phyloP scores from a whole-genome alignment of 2,888 invertebrate species.

The Coenonympha arcania region DNA sequence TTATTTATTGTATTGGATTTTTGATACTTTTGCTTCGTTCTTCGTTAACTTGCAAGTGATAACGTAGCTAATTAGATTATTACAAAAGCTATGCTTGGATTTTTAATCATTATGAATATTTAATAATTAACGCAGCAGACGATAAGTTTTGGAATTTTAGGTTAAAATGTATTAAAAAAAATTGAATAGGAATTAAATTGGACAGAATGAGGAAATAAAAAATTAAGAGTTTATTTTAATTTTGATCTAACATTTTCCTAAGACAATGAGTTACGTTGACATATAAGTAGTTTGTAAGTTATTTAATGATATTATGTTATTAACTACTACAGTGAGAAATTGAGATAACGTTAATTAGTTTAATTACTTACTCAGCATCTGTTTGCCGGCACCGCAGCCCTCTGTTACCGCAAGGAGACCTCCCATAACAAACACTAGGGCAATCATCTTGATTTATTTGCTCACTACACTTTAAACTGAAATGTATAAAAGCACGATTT shows the following conservation, averaged over 20 bases:
- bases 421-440: slow-evolving; percentile 73
- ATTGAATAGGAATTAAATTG: no score
- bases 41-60: slow-evolving; percentile 7
- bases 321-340: no score
- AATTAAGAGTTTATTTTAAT: no score
- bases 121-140: no score
- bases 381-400: slow-evolving; percentile 66
- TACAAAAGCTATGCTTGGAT: not conserved
- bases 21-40: slow-evolving; percentile 26
- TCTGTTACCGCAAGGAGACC: slow-evolving; percentile 60
- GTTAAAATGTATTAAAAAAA: no score
- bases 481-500: slow-evolving; percentile 48
- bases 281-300: no score
- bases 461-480: slow-evolving; percentile 64
- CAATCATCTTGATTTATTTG: slow-evolving; percentile 55
- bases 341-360: slow-evolving; percentile 38
- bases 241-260: no score
- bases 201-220: no score
- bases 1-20: slow-evolving; percentile 47
- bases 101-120: no score
- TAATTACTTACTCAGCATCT: slow-evolving; percentile 61
- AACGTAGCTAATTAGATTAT: not conserved
- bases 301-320: no score
- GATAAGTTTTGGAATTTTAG: no score
- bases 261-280: no score